Evolutionary conservation across 2,113 vertebrate species (phyloP), one percentile per base, ranked within the genome.

Genomic region (Phodopus roborovskii): DNA sequence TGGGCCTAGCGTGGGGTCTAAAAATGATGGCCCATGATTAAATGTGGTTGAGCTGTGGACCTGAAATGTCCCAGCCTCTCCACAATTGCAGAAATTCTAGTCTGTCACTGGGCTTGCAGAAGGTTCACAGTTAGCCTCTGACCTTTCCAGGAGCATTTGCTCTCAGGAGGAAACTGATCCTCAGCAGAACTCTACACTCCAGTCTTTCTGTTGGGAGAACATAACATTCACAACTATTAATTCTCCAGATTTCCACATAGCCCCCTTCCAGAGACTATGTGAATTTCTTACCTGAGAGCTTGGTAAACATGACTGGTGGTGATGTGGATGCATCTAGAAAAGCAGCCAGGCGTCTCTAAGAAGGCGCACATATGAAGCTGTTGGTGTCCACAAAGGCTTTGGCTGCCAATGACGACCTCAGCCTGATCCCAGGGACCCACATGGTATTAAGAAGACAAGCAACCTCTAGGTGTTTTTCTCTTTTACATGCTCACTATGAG

Each of bases 241-340:
- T 11, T 45, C 39, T 45, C n/a, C 39, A 20, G 82, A 42, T 11
- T 45, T 30, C 79, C 24, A 62, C 2, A 45, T 2, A 19, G 24
- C 22, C 60, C 5, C 82, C 15, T 30, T 84, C 13, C 60, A 64
- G 15, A 19, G 82, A 64, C 58, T 82, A 60, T 39, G 22, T 15
- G 36, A 60, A 8, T 58, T 5, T 8, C 79, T 82, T 22, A 60
- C 36, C 79, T 64, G 39, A 42, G 26, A 19, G 26, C 22, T 42
- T 64, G 0, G 1, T 8, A 15, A 3, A 45, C 39, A 39, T 2
- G 22, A 17, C 26, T 45, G 56, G 11, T 60, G 5, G 11, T 60
- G 56, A 26, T 22, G 56, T 42, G n/a, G n/a, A 16, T 42, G 6
- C 12, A 19, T 42, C 7, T 19, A 53, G 78, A 81, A 58, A n/a